These are phyloP conservation scores for Thamnaconus septentrionalis DNA, from an alignment of 2,113 vertebrate genomes.

Conservation along the genomic window DNA sequence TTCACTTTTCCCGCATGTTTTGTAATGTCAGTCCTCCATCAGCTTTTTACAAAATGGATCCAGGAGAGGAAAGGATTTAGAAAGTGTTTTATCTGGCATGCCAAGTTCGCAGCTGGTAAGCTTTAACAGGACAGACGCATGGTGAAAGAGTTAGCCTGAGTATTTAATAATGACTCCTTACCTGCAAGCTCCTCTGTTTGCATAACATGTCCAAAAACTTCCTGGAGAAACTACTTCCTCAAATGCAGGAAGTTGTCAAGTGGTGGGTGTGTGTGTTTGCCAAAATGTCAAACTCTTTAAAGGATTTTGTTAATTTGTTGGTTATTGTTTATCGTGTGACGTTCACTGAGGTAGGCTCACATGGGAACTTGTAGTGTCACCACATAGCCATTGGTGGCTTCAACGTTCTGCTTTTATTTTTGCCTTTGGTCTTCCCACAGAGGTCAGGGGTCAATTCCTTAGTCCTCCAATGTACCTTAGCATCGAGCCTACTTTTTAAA, in stretches of 20 bases:
- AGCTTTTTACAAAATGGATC: too few species aligned
- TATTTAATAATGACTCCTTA: not conserved
- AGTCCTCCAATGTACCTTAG: constrained; percentile 42
- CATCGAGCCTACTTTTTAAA: constrained; percentile 1
- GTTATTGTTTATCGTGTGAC: not conserved
- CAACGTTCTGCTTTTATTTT: constrained; percentile 14
- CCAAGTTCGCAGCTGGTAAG: not conserved
- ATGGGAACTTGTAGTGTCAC: constrained; percentile 14
- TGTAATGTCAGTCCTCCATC: too few species aligned
- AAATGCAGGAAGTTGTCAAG: not conserved
- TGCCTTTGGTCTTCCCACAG: constrained; percentile 29
- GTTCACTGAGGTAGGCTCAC: constrained; percentile 37
- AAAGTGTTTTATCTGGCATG: too few species aligned
- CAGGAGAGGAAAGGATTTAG: too few species aligned
- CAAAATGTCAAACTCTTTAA: constrained; percentile 17
- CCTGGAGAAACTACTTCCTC: not conserved
- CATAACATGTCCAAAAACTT: not conserved
- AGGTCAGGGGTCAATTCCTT: constrained; percentile 62
- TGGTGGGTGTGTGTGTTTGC: not conserved
- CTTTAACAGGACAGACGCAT: constrained; percentile 4
- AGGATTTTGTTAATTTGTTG: not conserved
- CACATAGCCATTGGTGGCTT: not conserved
- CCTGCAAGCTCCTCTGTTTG: not conserved
- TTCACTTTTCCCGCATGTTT: too few species aligned
- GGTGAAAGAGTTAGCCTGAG: not conserved